Conservation (phyloP, 2,888 invertebrate genomes). For the Strigamia maritima region DNA sequence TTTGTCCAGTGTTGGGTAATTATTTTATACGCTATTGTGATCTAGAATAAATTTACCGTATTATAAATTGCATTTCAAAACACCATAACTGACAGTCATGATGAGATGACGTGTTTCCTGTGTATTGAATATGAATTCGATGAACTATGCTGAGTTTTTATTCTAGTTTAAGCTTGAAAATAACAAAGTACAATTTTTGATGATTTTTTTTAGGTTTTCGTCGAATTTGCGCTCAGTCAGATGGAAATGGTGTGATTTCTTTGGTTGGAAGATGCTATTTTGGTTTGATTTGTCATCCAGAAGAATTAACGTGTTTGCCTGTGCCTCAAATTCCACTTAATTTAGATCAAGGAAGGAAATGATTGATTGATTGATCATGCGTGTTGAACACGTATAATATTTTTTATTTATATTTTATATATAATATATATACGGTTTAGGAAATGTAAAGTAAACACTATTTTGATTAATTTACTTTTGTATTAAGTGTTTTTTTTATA, state of each 20-base stretch:
- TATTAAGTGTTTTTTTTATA: too few species aligned
- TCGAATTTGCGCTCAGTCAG: constrained; percentile 25
- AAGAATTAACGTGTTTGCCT: constrained; percentile 25
- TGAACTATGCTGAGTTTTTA: too few species aligned
- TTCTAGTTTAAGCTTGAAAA: too few species aligned
- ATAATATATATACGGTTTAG: too few species aligned
- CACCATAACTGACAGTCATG: too few species aligned
- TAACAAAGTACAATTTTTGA: background rate
- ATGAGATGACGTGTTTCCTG: background rate
- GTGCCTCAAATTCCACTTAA: constrained; percentile 7
- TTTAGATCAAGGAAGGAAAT: background rate
- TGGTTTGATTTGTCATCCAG: constrained; percentile 6
- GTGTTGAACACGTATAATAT: too few species aligned
- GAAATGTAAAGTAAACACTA: too few species aligned
- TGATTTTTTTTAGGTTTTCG: background rate
- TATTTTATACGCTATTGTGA: background rate
- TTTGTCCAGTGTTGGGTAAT: background rate
- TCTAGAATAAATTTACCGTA: too few species aligned
- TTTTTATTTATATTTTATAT: too few species aligned
- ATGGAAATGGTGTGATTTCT: constrained; percentile 36
- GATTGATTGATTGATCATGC: background rate
- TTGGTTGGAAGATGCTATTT: constrained; percentile 4
- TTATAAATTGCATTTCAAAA: too few species aligned
- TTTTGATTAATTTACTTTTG: too few species aligned
- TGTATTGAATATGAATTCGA: background rate